Evolutionary conservation across 2,113 vertebrate species (phyloP).

Genomic region (Eretmochelys imbricata): DNA sequence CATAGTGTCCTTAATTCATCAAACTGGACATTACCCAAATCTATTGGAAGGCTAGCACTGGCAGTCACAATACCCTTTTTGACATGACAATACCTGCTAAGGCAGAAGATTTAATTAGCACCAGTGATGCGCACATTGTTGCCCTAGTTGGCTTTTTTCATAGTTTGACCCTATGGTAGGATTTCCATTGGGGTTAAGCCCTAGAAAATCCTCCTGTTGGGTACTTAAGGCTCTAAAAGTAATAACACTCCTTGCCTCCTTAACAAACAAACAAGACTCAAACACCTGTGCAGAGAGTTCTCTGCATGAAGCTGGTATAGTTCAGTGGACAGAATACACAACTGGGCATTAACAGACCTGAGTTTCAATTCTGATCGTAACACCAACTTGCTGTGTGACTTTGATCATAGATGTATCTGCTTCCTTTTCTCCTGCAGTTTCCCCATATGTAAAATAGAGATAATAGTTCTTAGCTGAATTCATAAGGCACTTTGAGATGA

Average conservation of each 20-base stretch:
- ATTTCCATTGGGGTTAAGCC: slow-evolving; percentile 8
- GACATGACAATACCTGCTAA: not conserved
- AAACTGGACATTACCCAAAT: not conserved
- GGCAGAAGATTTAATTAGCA: not conserved
- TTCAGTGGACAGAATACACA: not conserved
- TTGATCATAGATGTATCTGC: not conserved
- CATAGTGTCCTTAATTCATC: not conserved
- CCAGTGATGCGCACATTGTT: not conserved
- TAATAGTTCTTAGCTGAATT: not conserved
- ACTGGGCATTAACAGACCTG: not conserved
- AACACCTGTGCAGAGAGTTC: not conserved
- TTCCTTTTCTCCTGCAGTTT: not conserved
- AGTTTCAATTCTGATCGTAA: not conserved
- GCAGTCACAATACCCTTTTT: not conserved
- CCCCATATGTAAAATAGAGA: not conserved
- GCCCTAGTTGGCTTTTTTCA: not conserved
- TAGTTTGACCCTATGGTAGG: not conserved
- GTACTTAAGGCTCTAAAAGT: slow-evolving; percentile 15
- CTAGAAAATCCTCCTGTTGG: not conserved
- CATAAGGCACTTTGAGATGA: not conserved
- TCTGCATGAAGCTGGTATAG: not conserved
- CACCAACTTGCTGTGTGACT: not conserved
- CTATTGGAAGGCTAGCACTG: not conserved
- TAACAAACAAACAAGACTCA: not conserved
- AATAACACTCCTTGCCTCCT: not conserved